Evolutionary conservation across 2,797 vertebrate genomes (phyloP).

Genomic region (Liasis olivaceus): DNA sequence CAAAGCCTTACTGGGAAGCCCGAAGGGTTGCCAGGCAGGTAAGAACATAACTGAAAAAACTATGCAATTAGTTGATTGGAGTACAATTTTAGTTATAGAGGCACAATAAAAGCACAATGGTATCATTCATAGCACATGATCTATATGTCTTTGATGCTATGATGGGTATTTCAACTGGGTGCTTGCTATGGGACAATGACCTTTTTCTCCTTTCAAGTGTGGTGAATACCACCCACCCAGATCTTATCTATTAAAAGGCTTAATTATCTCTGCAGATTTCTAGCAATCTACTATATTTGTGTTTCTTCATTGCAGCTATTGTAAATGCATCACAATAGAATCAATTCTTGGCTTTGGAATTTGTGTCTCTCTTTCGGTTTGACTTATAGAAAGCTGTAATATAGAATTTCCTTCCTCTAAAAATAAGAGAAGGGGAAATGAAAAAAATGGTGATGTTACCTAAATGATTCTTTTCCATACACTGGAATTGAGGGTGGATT

Average conservation of each 20-base stretch:
- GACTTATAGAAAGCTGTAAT: not conserved
- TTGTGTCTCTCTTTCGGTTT: conserved; percentile 5
- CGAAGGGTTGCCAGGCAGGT: conserved; percentile 91
- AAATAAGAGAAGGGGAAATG: not conserved
- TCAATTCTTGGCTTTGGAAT: not conserved
- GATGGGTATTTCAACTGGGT: not conserved
- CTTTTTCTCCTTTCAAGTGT: not conserved
- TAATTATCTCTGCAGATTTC: conserved; percentile 12
- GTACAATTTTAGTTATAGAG: not conserved
- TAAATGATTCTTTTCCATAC: not conserved
- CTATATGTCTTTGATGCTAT: not conserved
- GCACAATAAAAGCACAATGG: accelerated
- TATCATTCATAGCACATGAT: conserved; percentile 10
- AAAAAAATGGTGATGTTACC: not conserved
- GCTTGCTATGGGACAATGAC: not conserved
- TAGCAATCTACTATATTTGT: not conserved
- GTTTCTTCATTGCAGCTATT: not conserved
- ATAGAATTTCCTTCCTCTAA: not conserved
- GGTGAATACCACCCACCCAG: not conserved
- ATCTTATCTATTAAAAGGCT: not conserved
- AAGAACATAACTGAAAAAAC: conserved; percentile 44
- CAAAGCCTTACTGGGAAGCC: conserved; percentile 98
- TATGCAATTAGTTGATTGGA: not conserved
- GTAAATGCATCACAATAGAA: conserved; percentile 39
- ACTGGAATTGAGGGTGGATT: not conserved